Evolutionary conservation across 2,888 invertebrate species (phyloP).

Genomic region (Loripinus fragilis): DNA sequence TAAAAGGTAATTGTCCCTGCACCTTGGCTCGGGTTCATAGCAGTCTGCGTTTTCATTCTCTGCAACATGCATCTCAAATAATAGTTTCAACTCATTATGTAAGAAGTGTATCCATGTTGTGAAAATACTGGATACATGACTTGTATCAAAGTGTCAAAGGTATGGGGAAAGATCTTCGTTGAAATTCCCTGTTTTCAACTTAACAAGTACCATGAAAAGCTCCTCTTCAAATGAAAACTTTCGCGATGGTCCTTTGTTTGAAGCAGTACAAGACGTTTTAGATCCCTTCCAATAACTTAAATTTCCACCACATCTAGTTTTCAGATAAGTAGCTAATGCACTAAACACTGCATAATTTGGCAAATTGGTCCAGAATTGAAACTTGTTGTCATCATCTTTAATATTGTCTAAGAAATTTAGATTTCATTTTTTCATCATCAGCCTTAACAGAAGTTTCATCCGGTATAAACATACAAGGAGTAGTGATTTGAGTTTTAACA

Average conservation of each 20-base stretch:
- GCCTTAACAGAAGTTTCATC: not conserved
- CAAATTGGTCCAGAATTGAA: conserved; percentile 52
- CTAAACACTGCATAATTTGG: conserved; percentile 43
- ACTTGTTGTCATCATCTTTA: conserved; percentile 41
- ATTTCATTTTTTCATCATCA: conserved; percentile 3
- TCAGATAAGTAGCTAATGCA: conserved; percentile 29
- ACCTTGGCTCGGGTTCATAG: too few relatives aligned
- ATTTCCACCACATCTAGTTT: conserved; percentile 20
- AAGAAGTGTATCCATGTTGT: conserved; percentile 45
- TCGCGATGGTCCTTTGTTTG: conserved; percentile 25
- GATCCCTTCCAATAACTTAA: conserved; percentile 33
- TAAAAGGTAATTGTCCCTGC: too few relatives aligned
- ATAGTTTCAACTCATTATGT: conserved; percentile 23
- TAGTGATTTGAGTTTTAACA: not conserved
- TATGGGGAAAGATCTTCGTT: conserved; percentile 45
- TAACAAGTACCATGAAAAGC: conserved; percentile 46
- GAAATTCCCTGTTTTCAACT: conserved; percentile 52
- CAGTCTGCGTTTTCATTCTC: conserved; percentile 25
- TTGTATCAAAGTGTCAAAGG: conserved; percentile 31
- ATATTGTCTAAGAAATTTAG: conserved; percentile 26
- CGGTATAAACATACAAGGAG: not conserved
- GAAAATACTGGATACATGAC: conserved; percentile 34
- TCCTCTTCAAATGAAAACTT: conserved; percentile 49
- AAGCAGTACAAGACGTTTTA: not conserved
- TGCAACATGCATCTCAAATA: conserved; percentile 43